These are phyloP conservation scores for Myzus persicae DNA, from an alignment of 1,140 invertebrate genomes.

Conservation along the genomic window DNA sequence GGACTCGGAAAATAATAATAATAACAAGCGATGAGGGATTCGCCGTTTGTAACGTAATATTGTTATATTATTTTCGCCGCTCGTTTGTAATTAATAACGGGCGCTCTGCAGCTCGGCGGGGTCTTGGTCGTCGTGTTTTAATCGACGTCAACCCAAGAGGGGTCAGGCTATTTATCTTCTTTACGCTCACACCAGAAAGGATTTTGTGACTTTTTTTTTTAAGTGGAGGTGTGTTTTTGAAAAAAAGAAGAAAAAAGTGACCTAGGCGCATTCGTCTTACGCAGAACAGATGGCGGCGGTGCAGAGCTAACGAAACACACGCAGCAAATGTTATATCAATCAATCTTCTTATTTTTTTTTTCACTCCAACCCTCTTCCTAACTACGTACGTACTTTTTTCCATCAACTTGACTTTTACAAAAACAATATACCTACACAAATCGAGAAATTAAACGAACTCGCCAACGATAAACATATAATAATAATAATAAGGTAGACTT, in stretches of 20 bases:
- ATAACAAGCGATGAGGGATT: conserved; percentile 51
- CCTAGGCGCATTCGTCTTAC: conserved; percentile 46
- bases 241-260: conserved; percentile 38
- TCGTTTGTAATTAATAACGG: conserved; percentile 46
- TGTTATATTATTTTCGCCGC: conserved; percentile 47
- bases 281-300: conserved; percentile 49
- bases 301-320: not conserved
- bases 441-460: conserved; percentile 20
- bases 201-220: conserved; percentile 54
- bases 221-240: conserved; percentile 34
- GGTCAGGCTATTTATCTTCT: conserved; percentile 54
- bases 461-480: not conserved
- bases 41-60: conserved; percentile 27
- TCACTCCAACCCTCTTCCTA: too few species aligned
- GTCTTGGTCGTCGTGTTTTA: conserved; percentile 40
- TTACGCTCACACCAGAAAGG: conserved; percentile 33
- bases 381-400: not conserved
- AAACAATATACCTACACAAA: conserved; percentile 21
- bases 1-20: not conserved
- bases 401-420: conserved; percentile 4
- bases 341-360: conserved; percentile 51
- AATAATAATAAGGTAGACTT: not conserved
- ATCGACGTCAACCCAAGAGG: conserved; percentile 55
- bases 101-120: not conserved
- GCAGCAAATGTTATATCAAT: conserved; percentile 51